Evolutionary conservation across 2,113 vertebrate species (phyloP), one percentile per base, ranked within the genome.

Genomic region (Scytalopus superciliaris): DNA sequence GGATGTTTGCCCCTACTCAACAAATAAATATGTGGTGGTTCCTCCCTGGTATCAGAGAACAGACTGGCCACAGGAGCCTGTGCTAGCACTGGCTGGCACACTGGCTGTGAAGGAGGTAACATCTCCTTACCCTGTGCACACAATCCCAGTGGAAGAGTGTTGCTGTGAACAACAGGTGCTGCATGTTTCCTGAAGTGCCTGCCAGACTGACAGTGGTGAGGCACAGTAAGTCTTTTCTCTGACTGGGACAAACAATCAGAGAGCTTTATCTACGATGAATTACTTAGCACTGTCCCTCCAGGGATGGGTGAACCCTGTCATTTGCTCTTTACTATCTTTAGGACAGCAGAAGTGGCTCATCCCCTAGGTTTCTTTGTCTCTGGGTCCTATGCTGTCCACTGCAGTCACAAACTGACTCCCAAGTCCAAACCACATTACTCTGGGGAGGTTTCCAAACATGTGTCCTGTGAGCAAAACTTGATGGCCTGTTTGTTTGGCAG

Each of bases 141-240:
- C 21, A 33, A 10, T 14, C 27, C 35, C 35, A 16, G 27, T 14
- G 42, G 47, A 55, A 70, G n/a, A 49, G 19, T 9, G 5, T 10
- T 84, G 37, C 28, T 81, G 44, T 33, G 23, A 56, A 10, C 39
- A 60, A 6, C 14, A 39, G 19, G 14, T 13, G 4, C 30, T 87
- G 19, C 0, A 0, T 14, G 33, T 47, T 14, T 49, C 39, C 62
- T 63, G 15, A 72, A 75, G 28, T 0, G 1, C 4, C 35, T 1
- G 0, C 27, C 18, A 23, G 12, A 47, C 19, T 42, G 47, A 24
- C 10, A 75, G 42, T 2, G 1, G 19, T 40, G 57, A 64, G 49
- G 7, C 1, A 4, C 0, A 10, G 9, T 60, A 35, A 52, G n/a
- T 33, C 39, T 35, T 67, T 5, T 50, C 30, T 87, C 72, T 67